A percentile compares a stretch with the other conserved stretches of the same genome.
phyloP scores from a whole-genome alignment of 1,140 invertebrate species.

The Drosophila mojavensis region DNA sequence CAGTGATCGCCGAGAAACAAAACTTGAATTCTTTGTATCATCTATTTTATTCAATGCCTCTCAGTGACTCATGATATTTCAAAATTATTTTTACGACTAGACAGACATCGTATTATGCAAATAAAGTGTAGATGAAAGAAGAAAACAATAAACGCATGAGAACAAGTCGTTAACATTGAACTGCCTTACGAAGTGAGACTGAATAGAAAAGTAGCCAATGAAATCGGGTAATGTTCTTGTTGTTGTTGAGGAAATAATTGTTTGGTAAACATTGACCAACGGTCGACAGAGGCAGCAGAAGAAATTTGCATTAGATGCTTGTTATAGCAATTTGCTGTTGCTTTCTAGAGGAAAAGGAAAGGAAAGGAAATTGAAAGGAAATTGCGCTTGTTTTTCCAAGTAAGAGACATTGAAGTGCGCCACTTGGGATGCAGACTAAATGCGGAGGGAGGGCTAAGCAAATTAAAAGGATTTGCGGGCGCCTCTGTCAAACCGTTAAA shows the following conservation, averaged over 20 bases:
- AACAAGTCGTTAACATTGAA: no score
- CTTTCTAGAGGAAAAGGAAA: constrained; percentile 2
- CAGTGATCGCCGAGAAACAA: background rate
- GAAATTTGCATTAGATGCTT: constrained; percentile 54
- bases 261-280: constrained; percentile 77
- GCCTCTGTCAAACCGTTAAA: constrained; percentile 67
- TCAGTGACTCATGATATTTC: background rate
- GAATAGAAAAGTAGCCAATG: constrained; percentile 15
- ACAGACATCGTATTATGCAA: no score
- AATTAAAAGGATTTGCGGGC: constrained; percentile 61
- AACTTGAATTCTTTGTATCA: background rate
- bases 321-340: constrained; percentile 37
- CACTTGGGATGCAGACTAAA: background rate
- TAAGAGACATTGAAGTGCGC: background rate
- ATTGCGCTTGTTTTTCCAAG: constrained; percentile 65
- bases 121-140: no score
- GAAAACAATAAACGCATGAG: no score
- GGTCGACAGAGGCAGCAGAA: constrained; percentile 36
- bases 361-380: constrained; percentile 76
- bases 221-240: constrained; percentile 13
- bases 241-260: constrained; percentile 74
- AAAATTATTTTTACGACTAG: no score
- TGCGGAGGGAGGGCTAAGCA: constrained; percentile 19
- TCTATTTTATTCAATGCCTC: background rate
- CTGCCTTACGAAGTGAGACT: no score